Conservation (phyloP, 2,888 invertebrate genomes). For the Tipula lateralis region DNA sequence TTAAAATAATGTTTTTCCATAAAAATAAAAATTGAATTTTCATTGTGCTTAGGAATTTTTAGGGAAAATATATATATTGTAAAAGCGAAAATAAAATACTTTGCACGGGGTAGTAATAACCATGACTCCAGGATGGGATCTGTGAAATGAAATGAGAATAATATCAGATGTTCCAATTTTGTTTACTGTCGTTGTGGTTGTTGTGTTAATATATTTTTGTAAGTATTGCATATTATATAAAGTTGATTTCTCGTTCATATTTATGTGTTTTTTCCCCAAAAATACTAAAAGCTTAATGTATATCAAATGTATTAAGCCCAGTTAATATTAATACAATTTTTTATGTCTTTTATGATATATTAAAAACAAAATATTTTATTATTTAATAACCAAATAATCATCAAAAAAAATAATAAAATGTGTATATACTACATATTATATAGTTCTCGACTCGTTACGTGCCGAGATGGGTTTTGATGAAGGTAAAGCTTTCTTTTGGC, state of each 20-base stretch:
- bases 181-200: neutral
- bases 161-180: neutral
- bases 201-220: neutral
- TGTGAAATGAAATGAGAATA: neutral
- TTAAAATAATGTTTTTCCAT: constrained; percentile 5
- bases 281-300: neutral
- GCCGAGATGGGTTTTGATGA: neutral
- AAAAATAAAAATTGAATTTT: constrained; percentile 9
- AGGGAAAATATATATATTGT: neutral
- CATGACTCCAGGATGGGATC: neutral
- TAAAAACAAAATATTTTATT: neutral
- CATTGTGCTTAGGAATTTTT: neutral
- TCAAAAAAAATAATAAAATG: neutral
- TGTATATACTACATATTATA: neutral
- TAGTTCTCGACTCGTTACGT: neutral
- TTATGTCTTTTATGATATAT: neutral
- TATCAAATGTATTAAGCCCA: neutral
- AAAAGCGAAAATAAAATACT: neutral
- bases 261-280: neutral
- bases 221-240: neutral
- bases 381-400: constrained; percentile 5
- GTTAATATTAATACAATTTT: neutral
- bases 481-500: neutral
- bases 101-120: neutral
- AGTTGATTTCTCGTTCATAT: neutral